A percentile compares a stretch with the other conserved stretches of the same genome.
These are phyloP conservation scores for Dryas iulia DNA, from an alignment of 1,140 invertebrate species.

Conservation along the genomic window DNA sequence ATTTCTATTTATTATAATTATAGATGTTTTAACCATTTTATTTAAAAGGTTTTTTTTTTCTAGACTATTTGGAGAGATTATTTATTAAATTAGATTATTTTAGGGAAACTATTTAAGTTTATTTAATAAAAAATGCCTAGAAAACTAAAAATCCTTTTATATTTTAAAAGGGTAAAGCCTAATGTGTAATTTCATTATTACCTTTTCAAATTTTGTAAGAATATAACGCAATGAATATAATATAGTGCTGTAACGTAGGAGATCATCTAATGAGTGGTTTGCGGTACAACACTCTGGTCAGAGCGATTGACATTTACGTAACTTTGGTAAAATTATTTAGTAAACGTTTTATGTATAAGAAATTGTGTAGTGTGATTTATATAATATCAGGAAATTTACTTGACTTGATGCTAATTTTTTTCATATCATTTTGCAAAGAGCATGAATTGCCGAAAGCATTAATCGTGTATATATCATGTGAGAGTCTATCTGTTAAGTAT, in stretches of 20 bases:
- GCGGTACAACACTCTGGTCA: background rate
- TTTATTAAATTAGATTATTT: too few relatives aligned
- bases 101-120: too few relatives aligned
- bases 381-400: background rate
- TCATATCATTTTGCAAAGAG: background rate
- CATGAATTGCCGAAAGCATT: too few relatives aligned
- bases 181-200: background rate
- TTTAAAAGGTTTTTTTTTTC: too few relatives aligned
- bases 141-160: too few relatives aligned
- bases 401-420: background rate
- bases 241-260: conserved; percentile 9
- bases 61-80: too few relatives aligned
- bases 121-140: too few relatives aligned
- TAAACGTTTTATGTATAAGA: background rate
- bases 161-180: background rate
- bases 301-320: conserved; percentile 4
- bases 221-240: background rate
- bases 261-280: conserved; percentile 6
- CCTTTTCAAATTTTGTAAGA: background rate
- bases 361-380: background rate
- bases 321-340: background rate
- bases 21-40: too few relatives aligned
- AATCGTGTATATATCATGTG: too few relatives aligned
- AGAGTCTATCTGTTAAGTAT: too few relatives aligned
- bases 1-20: too few relatives aligned